Base-by-base conservation (phyloP, 1,140 invertebrate genomes). In the Trachymyrmex cornetzi region DNA sequence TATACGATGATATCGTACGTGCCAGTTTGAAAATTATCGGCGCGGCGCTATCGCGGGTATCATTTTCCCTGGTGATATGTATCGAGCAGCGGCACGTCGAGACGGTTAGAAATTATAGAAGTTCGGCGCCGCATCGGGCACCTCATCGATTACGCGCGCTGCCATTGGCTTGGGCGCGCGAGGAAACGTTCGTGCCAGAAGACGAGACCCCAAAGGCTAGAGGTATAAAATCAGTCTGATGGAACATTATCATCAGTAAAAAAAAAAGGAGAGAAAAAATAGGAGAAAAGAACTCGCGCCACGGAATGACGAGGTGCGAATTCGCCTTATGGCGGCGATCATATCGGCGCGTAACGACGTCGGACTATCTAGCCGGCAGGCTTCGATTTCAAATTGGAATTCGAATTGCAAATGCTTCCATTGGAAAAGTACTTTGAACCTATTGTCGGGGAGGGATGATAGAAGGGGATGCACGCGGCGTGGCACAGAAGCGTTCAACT, bases 11-110 rank as follows among this genome's bases (percentile, higher is more conserved):
- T 93, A 93, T 92, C 88, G 71, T 69, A 87, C 81, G 63, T 71
- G 85, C 79, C 80, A 88, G 86, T 90, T 91, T 89, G 89, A 89
- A 92, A 93, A 93, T 94, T 90, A 93, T 94, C 92, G 88, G 81
- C 77, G 66, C 53, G 64, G 87, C 63, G 55, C 69, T 63, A 93
- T 92, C 91, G 89, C 66, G 75, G 84, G 86, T 91, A 93, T 92
- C 88, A 93, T 94, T 93, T 87, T 90, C 92, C 71, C 12, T 82
- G 86, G 61, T 87, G 91, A 91, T 91, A 85, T 59, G 87, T 89
- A 92, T 93, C 89, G 92, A 84, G 80, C 81, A 86, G 82, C 86
- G 53, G 64, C 64, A 77, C 64, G 69, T 66, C 55, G 71, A 50
- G 50, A 61, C 75, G 81, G 34, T 69, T 82, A 87, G 89, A 87